Percentiles rank a stretch among this genome's conserved stretches.
Conservation (phyloP, 2,797 vertebrate species). For the Hozukius guyotensis region DNA sequence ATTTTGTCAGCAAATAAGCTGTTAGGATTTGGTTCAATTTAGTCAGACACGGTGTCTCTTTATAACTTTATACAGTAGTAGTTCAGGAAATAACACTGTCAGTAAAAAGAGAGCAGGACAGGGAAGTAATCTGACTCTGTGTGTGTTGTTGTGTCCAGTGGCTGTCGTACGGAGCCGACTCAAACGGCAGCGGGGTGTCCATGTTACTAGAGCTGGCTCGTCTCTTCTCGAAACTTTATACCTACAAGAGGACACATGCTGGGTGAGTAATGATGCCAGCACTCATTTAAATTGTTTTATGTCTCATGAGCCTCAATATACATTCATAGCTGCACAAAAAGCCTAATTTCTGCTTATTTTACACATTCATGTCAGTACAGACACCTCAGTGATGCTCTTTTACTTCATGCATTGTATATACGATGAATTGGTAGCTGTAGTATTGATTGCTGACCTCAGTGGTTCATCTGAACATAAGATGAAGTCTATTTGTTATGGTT, state of each 20-base stretch:
- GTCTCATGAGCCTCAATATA: not conserved
- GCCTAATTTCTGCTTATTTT: not conserved
- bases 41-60: not conserved
- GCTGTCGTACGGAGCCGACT: conserved; percentile 96
- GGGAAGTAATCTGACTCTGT: not conserved
- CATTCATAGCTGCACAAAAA: not conserved
- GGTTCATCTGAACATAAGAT: not conserved
- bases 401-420: not conserved
- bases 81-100: too few species aligned
- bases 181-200: conserved; percentile 93
- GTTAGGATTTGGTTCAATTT: not conserved
- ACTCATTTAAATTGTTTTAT: not conserved
- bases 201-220: conserved; percentile 94
- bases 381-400: not conserved
- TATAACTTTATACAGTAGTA: not conserved
- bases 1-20: not conserved
- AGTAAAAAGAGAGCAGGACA: not conserved
- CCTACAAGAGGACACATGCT: conserved; percentile 96
- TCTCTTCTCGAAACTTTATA: conserved; percentile 96
- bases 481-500: conserved; percentile 4
- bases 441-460: conserved; percentile 14
- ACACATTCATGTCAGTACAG: not conserved
- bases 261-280: conserved; percentile 82
- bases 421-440: not conserved
- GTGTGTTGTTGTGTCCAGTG: conserved; percentile 81